Evolutionary conservation across 2,888 invertebrate genomes (phyloP).

Genomic region (Orchesella flavescens): DNA sequence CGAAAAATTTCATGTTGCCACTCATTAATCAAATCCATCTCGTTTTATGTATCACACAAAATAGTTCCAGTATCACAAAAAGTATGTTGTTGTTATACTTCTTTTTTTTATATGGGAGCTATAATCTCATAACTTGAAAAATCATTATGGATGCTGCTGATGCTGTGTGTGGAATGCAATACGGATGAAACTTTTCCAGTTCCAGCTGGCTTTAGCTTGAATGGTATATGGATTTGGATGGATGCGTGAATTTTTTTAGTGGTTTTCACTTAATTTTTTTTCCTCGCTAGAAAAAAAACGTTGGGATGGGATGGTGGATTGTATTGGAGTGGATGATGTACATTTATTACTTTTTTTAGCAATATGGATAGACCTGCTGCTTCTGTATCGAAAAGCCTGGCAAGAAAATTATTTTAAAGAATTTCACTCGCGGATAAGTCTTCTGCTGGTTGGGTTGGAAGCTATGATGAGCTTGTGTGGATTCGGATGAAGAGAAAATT

Average conservation of each 20-base stretch:
- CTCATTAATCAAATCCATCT: slow-evolving; percentile 60
- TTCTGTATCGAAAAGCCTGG: background rate
- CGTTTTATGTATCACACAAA: background rate
- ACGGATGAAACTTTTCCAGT: too few species aligned
- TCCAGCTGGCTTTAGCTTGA: too few species aligned
- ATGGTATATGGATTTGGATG: too few species aligned
- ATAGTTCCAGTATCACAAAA: background rate
- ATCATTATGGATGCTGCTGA: too few species aligned
- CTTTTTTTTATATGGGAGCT: too few species aligned
- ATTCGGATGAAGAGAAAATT: slow-evolving; percentile 21
- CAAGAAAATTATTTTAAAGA: too few species aligned
- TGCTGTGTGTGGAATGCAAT: too few species aligned
- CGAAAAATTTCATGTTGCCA: slow-evolving; percentile 58
- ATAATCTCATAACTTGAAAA: too few species aligned
- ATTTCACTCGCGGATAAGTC: background rate
- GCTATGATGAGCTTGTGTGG: background rate
- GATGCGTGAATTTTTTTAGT: background rate
- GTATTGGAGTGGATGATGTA: too few species aligned
- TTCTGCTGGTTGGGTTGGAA: background rate
- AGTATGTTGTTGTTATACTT: too few species aligned
- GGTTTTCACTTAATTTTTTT: slow-evolving; percentile 30
- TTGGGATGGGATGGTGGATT: slow-evolving; percentile 14
- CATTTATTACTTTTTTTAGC: slow-evolving; percentile 44
- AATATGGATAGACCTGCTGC: slow-evolving; percentile 23
- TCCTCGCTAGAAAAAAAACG: background rate